phyloP scores from a whole-genome alignment of 2,113 vertebrate genomes.

The Camelus dromedarius region DNA sequence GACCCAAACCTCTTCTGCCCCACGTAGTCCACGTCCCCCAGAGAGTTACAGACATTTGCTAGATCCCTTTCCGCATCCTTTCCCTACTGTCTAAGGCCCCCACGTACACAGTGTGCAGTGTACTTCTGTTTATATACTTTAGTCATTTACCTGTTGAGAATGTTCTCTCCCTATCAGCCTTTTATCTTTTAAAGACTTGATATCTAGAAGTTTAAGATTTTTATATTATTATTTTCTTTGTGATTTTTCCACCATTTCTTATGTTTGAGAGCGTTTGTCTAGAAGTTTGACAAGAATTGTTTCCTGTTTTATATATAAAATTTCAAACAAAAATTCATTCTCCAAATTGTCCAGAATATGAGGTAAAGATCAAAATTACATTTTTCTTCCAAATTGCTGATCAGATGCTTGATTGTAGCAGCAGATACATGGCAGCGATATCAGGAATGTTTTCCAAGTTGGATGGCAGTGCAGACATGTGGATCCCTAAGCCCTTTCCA shows the following conservation, averaged over 20 bases:
- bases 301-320: not conserved
- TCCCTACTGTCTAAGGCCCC: not conserved
- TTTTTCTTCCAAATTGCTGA: not conserved
- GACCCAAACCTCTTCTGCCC: not conserved
- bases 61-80: not conserved
- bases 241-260: not conserved
- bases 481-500: not conserved
- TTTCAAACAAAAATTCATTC: not conserved
- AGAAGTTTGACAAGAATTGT: not conserved
- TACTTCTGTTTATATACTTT: not conserved
- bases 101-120: rapidly evolving
- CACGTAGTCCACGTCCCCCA: not conserved
- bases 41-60: not conserved
- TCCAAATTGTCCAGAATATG: not conserved
- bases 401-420: not conserved
- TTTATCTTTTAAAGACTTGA: slow-evolving; percentile 21
- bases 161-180: not conserved
- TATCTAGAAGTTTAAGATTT: not conserved
- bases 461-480: not conserved
- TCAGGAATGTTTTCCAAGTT: not conserved
- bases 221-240: slow-evolving; percentile 41
- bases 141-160: not conserved
- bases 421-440: not conserved
- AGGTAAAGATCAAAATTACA: not conserved
- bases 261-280: not conserved